Evolutionary conservation across 1,140 invertebrate genomes (phyloP).

Genomic region (Andrena cerasifolii): DNA sequence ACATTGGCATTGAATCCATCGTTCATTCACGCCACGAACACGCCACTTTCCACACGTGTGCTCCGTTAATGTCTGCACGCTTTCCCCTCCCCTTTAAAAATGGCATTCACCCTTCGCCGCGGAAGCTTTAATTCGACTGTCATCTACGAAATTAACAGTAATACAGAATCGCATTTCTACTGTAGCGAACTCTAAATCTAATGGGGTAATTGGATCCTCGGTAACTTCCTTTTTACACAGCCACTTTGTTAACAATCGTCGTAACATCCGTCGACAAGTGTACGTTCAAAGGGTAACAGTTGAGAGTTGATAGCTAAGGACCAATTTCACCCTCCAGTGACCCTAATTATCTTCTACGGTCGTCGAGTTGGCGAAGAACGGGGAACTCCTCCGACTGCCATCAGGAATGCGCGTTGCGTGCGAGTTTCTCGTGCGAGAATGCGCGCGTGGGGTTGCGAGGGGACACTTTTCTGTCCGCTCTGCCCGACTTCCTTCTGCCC

Average conservation of each 20-base stretch:
- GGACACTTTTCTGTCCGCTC: constrained; percentile 45
- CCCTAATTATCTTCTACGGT: constrained; percentile 34
- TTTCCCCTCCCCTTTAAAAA: neutral
- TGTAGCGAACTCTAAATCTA: no score
- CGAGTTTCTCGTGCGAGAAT: constrained; percentile 65
- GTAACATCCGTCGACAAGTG: neutral
- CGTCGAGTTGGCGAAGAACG: neutral
- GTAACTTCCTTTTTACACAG: no score
- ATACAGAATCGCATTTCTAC: no score
- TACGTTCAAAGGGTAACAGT: neutral
- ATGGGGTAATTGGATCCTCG: no score
- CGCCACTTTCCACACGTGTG: constrained; percentile 74
- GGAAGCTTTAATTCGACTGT: neutral
- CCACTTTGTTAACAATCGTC: no score
- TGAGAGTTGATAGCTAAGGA: neutral
- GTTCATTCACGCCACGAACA: constrained; percentile 74
- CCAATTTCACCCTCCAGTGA: constrained; percentile 67
- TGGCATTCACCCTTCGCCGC: neutral
- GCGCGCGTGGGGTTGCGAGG: constrained; percentile 36
- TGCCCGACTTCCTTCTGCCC: constrained; percentile 53
- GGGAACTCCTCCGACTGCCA: neutral
- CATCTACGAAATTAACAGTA: no score
- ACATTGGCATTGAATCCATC: constrained; percentile 69
- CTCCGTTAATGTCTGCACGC: constrained; percentile 42
- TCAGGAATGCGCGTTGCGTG: constrained; percentile 57